Evolutionary conservation across 2,888 invertebrate species (phyloP).

Genomic region (Philhelius pedissequus): DNA sequence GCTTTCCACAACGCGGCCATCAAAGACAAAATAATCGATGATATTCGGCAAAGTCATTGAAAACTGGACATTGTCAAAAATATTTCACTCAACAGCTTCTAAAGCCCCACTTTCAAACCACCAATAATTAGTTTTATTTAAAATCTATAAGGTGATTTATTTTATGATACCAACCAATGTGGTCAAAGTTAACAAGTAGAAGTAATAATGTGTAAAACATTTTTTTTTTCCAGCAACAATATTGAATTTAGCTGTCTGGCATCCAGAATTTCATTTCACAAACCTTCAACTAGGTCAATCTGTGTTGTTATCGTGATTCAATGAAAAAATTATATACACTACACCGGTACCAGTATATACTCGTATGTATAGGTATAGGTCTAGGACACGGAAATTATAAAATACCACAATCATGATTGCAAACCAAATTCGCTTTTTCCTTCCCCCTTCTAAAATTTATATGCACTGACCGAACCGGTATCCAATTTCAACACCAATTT

Average conservation of each 20-base stretch:
- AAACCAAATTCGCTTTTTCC: slow-evolving; percentile 13
- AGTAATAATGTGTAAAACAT: background rate
- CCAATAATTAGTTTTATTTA: background rate
- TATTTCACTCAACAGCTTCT: background rate
- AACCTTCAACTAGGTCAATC: slow-evolving; percentile 7
- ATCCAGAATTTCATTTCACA: background rate
- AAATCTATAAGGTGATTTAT: slow-evolving; percentile 1
- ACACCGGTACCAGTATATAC: no score
- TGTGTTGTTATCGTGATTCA: background rate
- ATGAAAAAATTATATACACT: background rate
- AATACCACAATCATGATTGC: slow-evolving; percentile 30
- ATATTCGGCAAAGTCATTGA: no score
- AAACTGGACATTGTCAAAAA: no score
- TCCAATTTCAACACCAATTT: slow-evolving; percentile 53
- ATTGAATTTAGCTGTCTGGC: background rate
- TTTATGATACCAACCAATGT: background rate
- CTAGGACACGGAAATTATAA: slow-evolving; percentile 9
- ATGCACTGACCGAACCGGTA: slow-evolving; percentile 14
- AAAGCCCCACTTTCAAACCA: background rate
- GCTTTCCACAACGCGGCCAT: no score
- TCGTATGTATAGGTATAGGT: background rate
- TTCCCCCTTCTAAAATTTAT: background rate
- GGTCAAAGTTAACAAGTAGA: background rate
- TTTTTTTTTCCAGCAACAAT: background rate
- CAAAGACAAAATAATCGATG: no score